Evolutionary conservation across 2,888 invertebrate species (phyloP).

Genomic region (Phortica magna): DNA sequence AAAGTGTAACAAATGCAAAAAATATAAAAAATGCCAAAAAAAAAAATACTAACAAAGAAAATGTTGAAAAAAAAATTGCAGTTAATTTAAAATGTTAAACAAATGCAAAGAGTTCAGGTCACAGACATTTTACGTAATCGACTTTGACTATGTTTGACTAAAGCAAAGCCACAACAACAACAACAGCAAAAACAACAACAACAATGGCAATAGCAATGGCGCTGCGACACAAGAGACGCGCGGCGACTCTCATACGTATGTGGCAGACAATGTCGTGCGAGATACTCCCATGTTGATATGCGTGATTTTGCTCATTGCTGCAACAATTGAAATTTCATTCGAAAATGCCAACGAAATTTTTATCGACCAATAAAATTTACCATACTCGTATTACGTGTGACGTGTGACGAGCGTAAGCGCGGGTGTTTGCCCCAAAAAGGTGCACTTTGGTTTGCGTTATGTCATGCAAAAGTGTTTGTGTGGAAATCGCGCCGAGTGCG

Average conservation of each 20-base stretch:
- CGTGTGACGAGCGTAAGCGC: neutral
- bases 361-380: neutral
- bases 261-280: neutral
- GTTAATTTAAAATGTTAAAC: slow-evolving; percentile 58
- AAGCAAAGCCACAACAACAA: neutral
- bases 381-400: neutral
- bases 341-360: slow-evolving; percentile 4
- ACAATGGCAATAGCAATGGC: neutral
- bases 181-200: slow-evolving; percentile 15
- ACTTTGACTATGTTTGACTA: slow-evolving; percentile 14
- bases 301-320: neutral
- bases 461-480: too few relatives aligned
- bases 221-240: neutral
- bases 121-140: slow-evolving; percentile 69
- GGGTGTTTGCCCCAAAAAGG: slow-evolving; percentile 54
- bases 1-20: neutral
- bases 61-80: slow-evolving; percentile 37
- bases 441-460: slow-evolving; percentile 63
- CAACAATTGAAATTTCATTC: neutral
- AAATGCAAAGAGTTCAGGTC: slow-evolving; percentile 71
- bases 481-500: neutral
- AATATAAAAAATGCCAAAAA: neutral
- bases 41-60: neutral
- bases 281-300: slow-evolving; percentile 24
- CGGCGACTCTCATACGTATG: too few relatives aligned